Evolutionary conservation across 2,888 invertebrate genomes (phyloP), one percentile per base, ranked within the genome.

Genomic region (Caenorhabditis auriculariae): DNA sequence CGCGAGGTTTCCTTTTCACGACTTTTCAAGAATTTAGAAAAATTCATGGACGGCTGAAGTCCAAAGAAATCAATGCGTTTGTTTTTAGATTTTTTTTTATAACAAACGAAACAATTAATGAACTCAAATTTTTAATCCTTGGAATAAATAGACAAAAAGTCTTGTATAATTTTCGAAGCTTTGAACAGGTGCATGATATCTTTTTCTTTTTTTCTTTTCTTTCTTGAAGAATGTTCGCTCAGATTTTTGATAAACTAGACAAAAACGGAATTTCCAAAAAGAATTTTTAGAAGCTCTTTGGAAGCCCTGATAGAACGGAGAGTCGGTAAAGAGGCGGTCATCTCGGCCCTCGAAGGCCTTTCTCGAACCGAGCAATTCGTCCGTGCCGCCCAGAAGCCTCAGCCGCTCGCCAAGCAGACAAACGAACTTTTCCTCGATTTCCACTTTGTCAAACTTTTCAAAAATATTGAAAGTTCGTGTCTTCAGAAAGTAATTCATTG

Each of bases 391-490:
- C 95, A 96, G 82, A 91, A 91, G 77, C 93, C 96, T 0, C 93
- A 95, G 83, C 87, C 91, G 28, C 86, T 88, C 42, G 90, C 89
- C 12, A 88, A 88, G 82, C 85, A 87, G 52, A 85, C 90, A 3
- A 85, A 85, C 0, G 93, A 95, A 65, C 86, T 95, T 19, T 85
- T 94, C 52, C 86, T 98, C 39, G 96, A 98, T 83, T 91, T 91
- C 82, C 92, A 94, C 84, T 98, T 95, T 85, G 93, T 94, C 78
- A 88, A 89, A 79, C 85, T 95, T 26, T 91, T 92, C 82, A 95
- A 82, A 78, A 49, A 57, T 9, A 48, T 68, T 12, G 80, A 80
- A 66, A 69, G 77, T 70, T 19, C 15, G 47, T 29, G n/a, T 15
- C 17, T 45, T 41, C 9, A n/a, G 15, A 41, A 19, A 41, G 17